These are phyloP conservation scores for Formica exsecta DNA, from an alignment of 1,140 invertebrate species.

Conservation along the genomic window DNA sequence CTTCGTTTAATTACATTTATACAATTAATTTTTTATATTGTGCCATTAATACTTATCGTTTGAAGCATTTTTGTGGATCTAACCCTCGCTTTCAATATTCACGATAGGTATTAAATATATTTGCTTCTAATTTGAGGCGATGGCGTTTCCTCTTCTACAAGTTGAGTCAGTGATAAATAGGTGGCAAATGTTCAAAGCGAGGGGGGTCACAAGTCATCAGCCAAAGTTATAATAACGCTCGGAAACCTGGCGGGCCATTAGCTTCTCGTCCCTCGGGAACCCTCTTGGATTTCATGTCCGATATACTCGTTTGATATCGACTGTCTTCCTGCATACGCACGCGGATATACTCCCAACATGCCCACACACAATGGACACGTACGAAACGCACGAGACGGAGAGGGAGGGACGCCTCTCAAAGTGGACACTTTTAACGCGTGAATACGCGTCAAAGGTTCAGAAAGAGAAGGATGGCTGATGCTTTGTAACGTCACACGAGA, in stretches of 20 bases:
- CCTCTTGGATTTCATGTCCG: slow-evolving; percentile 52
- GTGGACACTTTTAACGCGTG: slow-evolving; percentile 61
- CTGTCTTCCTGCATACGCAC: slow-evolving; percentile 40
- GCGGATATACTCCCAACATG: slow-evolving; percentile 14
- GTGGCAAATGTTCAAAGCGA: slow-evolving; percentile 23
- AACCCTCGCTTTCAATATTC: neutral
- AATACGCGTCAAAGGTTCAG: slow-evolving; percentile 59
- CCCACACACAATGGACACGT: slow-evolving; percentile 36
- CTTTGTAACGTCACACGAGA: slow-evolving; percentile 70
- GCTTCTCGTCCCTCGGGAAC: slow-evolving; percentile 54
- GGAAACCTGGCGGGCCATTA: slow-evolving; percentile 50
- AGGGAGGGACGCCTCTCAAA: slow-evolving; percentile 51
- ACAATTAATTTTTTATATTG: neutral
- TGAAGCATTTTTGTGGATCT: neutral
- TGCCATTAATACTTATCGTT: neutral
- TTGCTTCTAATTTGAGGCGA: slow-evolving; percentile 15
- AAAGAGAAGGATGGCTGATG: slow-evolving; percentile 58
- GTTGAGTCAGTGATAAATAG: slow-evolving; percentile 41
- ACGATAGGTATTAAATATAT: slow-evolving; percentile 2
- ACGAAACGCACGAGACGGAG: slow-evolving; percentile 20
- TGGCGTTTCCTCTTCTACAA: neutral
- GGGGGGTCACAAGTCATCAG: slow-evolving; percentile 50
- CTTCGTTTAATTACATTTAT: neutral
- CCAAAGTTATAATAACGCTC: slow-evolving; percentile 56
- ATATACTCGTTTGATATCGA: slow-evolving; percentile 59